Conservation (phyloP, 1,140 invertebrate species). For the Harpegnathos saltator region DNA sequence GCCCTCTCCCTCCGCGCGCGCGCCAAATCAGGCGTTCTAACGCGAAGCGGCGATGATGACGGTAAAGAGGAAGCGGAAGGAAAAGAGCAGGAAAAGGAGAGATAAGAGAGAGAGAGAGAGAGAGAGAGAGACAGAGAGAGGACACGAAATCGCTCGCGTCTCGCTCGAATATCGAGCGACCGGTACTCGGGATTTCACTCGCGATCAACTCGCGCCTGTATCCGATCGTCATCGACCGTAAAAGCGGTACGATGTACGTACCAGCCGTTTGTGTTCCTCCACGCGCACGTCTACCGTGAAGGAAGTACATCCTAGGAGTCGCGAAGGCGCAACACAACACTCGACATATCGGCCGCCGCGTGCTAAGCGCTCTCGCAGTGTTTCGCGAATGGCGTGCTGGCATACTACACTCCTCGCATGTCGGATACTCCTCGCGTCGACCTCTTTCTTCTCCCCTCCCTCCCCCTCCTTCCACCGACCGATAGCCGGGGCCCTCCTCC, state of each 20-base stretch:
- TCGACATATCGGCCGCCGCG: conserved; percentile 24
- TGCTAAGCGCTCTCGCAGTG: conserved; percentile 26
- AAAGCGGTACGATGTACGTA: conserved; percentile 46
- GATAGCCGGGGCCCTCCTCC: not conserved
- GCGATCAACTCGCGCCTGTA: conserved; percentile 2
- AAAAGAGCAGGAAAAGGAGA: too few relatives aligned
- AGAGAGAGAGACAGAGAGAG: too few relatives aligned
- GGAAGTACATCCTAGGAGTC: conserved; percentile 35
- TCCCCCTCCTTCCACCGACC: not conserved
- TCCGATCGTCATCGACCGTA: conserved; percentile 36
- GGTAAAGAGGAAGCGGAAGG: too few relatives aligned
- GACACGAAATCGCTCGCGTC: not conserved
- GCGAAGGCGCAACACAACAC: conserved; percentile 35
- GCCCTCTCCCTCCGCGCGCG: too few relatives aligned
- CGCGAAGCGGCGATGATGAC: too few relatives aligned
- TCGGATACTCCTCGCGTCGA: conserved; percentile 46
- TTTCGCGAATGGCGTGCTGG: conserved; percentile 56
- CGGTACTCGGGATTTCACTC: conserved; percentile 30
- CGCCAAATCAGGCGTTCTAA: too few relatives aligned
- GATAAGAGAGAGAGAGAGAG: too few relatives aligned
- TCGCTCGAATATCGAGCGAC: conserved; percentile 18
- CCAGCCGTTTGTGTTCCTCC: conserved; percentile 35
- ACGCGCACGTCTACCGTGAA: conserved; percentile 33
- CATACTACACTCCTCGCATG: conserved; percentile 61
- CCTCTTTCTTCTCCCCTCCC: conserved; percentile 31